A percentile compares a stretch with the other conserved stretches of the same genome.
Evolutionary conservation across 2,888 invertebrate species (phyloP).

Genomic region (Allophyes oxyacanthae): DNA sequence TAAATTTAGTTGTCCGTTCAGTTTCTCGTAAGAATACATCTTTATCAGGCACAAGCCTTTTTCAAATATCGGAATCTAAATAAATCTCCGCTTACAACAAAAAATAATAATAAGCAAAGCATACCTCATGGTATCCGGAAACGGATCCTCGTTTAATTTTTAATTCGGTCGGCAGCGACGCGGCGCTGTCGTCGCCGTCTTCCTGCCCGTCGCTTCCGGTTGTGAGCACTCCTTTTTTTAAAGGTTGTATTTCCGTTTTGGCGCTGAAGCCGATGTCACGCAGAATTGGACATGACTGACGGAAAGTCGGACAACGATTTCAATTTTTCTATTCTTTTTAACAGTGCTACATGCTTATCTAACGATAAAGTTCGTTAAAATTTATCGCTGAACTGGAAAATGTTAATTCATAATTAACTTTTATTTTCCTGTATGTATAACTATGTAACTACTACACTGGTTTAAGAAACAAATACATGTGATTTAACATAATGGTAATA

Average conservation of each 20-base stretch:
- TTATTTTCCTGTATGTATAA: no score
- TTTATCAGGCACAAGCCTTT: conserved; percentile 2
- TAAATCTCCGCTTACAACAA: conserved; percentile 47
- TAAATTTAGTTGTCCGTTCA: no score
- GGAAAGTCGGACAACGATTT: conserved; percentile 52
- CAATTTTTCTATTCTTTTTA: conserved; percentile 18
- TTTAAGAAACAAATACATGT: no score
- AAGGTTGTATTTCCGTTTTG: conserved; percentile 85
- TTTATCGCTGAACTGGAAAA: no score
- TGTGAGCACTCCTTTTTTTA: conserved; percentile 80
- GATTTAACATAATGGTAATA: no score
- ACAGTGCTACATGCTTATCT: no score
- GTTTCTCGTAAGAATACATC: no score
- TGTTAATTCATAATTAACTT: no score
- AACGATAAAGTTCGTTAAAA: no score
- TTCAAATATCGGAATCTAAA: conserved; percentile 33
- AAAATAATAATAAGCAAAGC: conserved; percentile 59
- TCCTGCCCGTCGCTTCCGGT: conserved; percentile 86
- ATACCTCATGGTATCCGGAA: conserved; percentile 82
- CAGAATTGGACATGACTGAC: conserved; percentile 65
- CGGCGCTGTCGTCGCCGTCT: conserved; percentile 85
- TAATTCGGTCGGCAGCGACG: conserved; percentile 82
- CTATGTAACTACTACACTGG: no score
- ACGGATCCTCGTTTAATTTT: conserved; percentile 87
- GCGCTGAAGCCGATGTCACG: conserved; percentile 73